Percentiles rank a stretch among this genome's conserved stretches.
phyloP scores from a whole-genome alignment of 1,140 invertebrate species.

The Episyrphus balteatus region DNA sequence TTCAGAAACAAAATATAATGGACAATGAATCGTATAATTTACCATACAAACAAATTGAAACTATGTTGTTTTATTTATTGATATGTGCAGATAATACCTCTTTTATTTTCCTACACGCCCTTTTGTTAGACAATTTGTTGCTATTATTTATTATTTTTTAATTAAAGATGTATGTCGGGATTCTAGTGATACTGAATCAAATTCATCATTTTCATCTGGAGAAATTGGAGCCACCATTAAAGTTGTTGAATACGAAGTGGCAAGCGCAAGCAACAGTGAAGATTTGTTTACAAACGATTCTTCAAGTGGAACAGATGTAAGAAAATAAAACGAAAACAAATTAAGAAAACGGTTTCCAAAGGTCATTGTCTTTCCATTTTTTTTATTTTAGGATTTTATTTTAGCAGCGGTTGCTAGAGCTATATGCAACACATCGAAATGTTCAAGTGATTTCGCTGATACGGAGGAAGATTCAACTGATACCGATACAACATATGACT shows the following conservation, averaged over 20 bases:
- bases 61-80: no score
- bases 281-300: conserved; percentile 19
- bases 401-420: conserved; percentile 15
- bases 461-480: conserved; percentile 40
- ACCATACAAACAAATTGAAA: no score
- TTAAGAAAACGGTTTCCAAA: not conserved
- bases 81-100: no score
- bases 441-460: conserved; percentile 38
- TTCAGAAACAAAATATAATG: no score
- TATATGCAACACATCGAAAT: conserved; percentile 25
- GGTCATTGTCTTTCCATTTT: not conserved
- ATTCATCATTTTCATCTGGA: conserved; percentile 8
- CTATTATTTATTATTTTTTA: conserved; percentile 7
- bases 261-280: conserved; percentile 34
- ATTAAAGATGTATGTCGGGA: conserved; percentile 41
- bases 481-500: conserved; percentile 34
- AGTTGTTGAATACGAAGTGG: conserved; percentile 17
- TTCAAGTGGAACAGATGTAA: conserved; percentile 9
- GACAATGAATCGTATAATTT: no score
- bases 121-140: no score
- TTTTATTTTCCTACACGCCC: no score
- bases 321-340: conserved; percentile 1
- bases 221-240: conserved; percentile 4
- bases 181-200: conserved; percentile 37
- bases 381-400: conserved; percentile 1